A percentile compares a stretch with the other conserved stretches of the same genome.
Evolutionary conservation across 2,113 vertebrate genomes (phyloP).

Genomic region (Thryonomys swinderianus): DNA sequence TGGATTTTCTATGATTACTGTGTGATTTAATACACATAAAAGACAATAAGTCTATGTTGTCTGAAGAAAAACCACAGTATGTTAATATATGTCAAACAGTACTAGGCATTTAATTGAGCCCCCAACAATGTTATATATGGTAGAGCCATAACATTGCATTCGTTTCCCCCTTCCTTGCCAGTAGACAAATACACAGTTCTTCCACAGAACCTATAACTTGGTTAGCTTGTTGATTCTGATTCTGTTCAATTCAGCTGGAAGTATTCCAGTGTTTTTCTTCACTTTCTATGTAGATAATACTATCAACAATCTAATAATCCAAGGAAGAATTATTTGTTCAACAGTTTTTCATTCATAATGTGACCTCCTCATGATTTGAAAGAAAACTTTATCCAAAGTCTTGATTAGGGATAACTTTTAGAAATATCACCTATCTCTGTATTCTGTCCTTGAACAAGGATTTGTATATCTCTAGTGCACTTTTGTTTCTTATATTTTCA

Average conservation of each 20-base stretch:
- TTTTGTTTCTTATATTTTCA: slow-evolving; percentile 42
- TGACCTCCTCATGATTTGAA: slow-evolving; percentile 34
- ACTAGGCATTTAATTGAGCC: background rate
- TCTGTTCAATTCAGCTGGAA: background rate
- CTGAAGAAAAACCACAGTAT: background rate
- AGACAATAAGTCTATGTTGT: background rate
- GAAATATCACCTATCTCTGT: background rate
- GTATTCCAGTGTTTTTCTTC: slow-evolving; percentile 28
- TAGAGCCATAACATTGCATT: slow-evolving; percentile 11
- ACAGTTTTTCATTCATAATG: slow-evolving; percentile 35
- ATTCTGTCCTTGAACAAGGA: slow-evolving; percentile 7
- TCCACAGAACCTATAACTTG: background rate
- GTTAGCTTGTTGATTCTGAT: slow-evolving; percentile 45
- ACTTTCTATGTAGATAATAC: slow-evolving; percentile 6
- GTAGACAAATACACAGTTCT: slow-evolving; percentile 2
- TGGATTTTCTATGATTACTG: slow-evolving; percentile 25
- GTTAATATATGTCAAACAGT: slow-evolving; percentile 36
- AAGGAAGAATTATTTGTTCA: slow-evolving; percentile 51
- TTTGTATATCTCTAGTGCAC: background rate
- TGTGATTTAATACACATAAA: slow-evolving; percentile 33
- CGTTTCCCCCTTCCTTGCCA: background rate
- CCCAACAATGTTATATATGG: background rate
- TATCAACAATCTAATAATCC: slow-evolving; percentile 32
- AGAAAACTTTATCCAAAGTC: slow-evolving; percentile 41
- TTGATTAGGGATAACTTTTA: slow-evolving; percentile 48